Base-by-base conservation (phyloP, 1,140 invertebrate genomes). In the Procambarus clarkii region DNA sequence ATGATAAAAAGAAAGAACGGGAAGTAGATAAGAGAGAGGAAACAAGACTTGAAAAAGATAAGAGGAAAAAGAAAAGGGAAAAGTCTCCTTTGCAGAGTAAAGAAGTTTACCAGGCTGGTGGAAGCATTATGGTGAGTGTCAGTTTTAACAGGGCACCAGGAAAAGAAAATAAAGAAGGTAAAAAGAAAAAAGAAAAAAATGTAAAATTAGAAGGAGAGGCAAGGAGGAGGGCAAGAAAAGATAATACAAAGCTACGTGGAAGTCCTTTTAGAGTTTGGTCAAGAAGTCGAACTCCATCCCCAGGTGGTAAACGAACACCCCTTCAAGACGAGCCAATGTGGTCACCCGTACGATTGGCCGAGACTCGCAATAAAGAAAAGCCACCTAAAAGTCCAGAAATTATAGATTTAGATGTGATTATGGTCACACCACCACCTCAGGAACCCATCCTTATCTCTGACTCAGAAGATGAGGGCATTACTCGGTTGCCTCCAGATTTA, bases 81-180 rank as follows among this genome's bases (percentile, higher is more conserved):
- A 88, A 92, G 46, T 92, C 87, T 69, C 90, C 91, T 34, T 54
- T 94, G 5, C 93, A 94, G 69, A 94, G 94, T 0, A 98, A 98
- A 94, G 97, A 98, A 95, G 97, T 98, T 0, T 98, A 98, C 94
- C 97, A 97, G 0, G 98, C 97, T 46, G 98, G 98, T 5, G 97
- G 98, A 94, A 98, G 98, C 94, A 98, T 98, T 86, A 95, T 98
- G 54, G 97, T 98, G 0, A 98, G 97, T 94, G 97, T 98, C 8
- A 98, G 97, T 94, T 98, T 98, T 91, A 82, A 94, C 97, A 94
- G 93, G 92, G 94, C 81, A 91, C 92, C 54, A 93, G 93, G 60
- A 79, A 93, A 45, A 60, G 93, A 85, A 91, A 93, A 91, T 69
- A 92, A 84, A 60, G 82, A 79, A 64, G 71, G 46, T 24, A 93